Base-by-base conservation (phyloP, 2,888 invertebrate genomes). In the Pegoplata infirma region DNA sequence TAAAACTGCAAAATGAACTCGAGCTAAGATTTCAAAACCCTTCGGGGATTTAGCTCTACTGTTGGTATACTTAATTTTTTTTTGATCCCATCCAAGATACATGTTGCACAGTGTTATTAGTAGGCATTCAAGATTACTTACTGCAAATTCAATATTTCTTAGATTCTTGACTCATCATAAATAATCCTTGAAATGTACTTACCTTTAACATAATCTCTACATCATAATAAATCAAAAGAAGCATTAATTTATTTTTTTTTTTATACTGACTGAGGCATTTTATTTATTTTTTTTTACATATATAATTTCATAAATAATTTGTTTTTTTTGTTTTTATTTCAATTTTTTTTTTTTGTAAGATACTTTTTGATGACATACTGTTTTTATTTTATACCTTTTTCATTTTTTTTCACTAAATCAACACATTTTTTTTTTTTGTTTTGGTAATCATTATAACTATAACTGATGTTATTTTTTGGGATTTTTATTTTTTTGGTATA, bases 201-300 rank as follows among this genome's bases (percentile, higher is more conserved):
- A 32, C 32, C 10, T 32, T 10, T 10, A n/a, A n/a, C n/a, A n/a
- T n/a, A n/a, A n/a, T n/a, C n/a, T n/a, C n/a, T n/a, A n/a, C n/a
- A n/a, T n/a, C n/a, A n/a, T n/a, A n/a, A 32, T 40, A n/a, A 40
- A 40, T 40, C 1, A 23, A 14, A 51, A 23, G 6, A 25, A 51
- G 23, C n/a, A 12, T 12, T 23, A 36, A 23, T 14, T 58, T 47
- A 36, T 59, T 76, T 66, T 81, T 83, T 81, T 85, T 85, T 88
- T 87, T 88, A 89, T 89, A 89, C 89, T 89, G 89, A 89, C 89
- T 89, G 89, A 89, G 89, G 89, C 89, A 88, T 89, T 89, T 89
- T 87, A 85, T 86, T 86, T 80, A 76, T 75, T 80, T 81, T 59
- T 76, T 68, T 81, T 82, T 82, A 80, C 76, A 81, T 81, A 81